A percentile compares a stretch with the other conserved stretches of the same genome.
Evolutionary conservation across 1,140 invertebrate genomes (phyloP).

Genomic region (Sinella curviseta): DNA sequence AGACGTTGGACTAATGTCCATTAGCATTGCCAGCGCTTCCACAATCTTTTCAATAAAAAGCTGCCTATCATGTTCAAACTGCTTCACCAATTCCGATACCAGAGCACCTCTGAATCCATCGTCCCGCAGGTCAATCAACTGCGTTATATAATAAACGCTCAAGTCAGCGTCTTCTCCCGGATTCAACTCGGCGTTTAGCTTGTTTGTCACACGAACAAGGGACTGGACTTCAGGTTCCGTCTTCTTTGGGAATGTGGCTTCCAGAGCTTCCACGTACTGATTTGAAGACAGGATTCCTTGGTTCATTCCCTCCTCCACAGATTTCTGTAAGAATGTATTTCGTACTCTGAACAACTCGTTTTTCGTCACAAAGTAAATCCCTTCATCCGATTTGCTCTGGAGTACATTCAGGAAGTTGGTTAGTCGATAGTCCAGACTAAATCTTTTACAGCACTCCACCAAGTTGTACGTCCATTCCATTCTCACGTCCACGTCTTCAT

Average conservation of each 20-base stretch:
- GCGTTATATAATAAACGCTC: neutral
- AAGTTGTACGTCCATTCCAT: conserved; percentile 39
- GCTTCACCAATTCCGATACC: conserved; percentile 28
- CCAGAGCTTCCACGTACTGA: conserved; percentile 15
- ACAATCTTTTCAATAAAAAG: conserved; percentile 31
- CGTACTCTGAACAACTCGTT: conserved; percentile 18
- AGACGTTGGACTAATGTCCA: conserved; percentile 29
- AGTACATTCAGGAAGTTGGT: conserved; percentile 24
- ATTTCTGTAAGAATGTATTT: conserved; percentile 29
- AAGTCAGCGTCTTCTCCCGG: neutral
- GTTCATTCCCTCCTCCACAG: neutral
- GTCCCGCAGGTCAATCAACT: conserved; percentile 24
- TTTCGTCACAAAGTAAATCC: conserved; percentile 17
- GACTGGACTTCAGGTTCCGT: conserved; percentile 19
- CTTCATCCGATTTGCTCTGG: conserved; percentile 30
- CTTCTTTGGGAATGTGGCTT: conserved; percentile 22
- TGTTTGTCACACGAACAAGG: conserved; percentile 9
- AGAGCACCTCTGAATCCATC: conserved; percentile 36
- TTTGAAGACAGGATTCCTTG: neutral
- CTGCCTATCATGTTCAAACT: conserved; percentile 30
- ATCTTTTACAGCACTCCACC: conserved; percentile 26
- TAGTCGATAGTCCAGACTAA: neutral
- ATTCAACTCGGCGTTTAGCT: neutral
- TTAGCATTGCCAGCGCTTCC: neutral
- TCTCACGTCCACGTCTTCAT: conserved; percentile 1